These are phyloP conservation scores for Enteromius paludinosus DNA, from an alignment of 2,797 vertebrate genomes.

Conservation along the genomic window DNA sequence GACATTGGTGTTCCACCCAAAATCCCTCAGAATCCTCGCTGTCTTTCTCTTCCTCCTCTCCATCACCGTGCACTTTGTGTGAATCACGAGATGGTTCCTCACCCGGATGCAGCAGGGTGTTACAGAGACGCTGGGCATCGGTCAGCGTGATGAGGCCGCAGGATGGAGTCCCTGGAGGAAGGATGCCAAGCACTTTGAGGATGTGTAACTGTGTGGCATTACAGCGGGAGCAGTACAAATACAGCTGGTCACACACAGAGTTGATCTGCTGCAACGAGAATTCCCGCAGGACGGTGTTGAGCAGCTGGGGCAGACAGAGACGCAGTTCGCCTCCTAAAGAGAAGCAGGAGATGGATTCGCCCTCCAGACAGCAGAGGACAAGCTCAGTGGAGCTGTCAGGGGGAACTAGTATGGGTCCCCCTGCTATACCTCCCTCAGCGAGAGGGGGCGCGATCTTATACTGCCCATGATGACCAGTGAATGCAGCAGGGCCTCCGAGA, in stretches of 20 bases:
- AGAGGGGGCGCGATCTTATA: slow-evolving; percentile 86
- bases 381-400: slow-evolving; percentile 97
- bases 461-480: slow-evolving; percentile 85
- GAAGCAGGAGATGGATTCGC: slow-evolving; percentile 97
- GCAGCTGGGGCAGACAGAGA: slow-evolving; percentile 95
- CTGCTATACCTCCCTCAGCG: slow-evolving; percentile 88
- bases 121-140: slow-evolving; percentile 95
- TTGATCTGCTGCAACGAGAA: slow-evolving; percentile 98
- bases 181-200: slow-evolving; percentile 94
- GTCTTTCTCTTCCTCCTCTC: slow-evolving; percentile 76
- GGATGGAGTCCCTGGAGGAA: slow-evolving; percentile 95
- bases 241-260: slow-evolving; percentile 94
- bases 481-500: slow-evolving; percentile 94
- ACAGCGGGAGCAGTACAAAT: slow-evolving; percentile 96
- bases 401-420: slow-evolving; percentile 93
- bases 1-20: slow-evolving; percentile 96
- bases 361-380: slow-evolving; percentile 91
- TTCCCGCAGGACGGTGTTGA: slow-evolving; percentile 95
- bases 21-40: slow-evolving; percentile 87
- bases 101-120: slow-evolving; percentile 90
- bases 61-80: slow-evolving; percentile 7
- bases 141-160: slow-evolving; percentile 97
- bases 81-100: slow-evolving; percentile 76
- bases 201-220: slow-evolving; percentile 96
- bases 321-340: slow-evolving; percentile 97